A percentile compares a stretch with the other conserved stretches of the same genome.
These are phyloP conservation scores for Danaus melanippus DNA, from an alignment of 1,140 invertebrate species.

Conservation along the genomic window DNA sequence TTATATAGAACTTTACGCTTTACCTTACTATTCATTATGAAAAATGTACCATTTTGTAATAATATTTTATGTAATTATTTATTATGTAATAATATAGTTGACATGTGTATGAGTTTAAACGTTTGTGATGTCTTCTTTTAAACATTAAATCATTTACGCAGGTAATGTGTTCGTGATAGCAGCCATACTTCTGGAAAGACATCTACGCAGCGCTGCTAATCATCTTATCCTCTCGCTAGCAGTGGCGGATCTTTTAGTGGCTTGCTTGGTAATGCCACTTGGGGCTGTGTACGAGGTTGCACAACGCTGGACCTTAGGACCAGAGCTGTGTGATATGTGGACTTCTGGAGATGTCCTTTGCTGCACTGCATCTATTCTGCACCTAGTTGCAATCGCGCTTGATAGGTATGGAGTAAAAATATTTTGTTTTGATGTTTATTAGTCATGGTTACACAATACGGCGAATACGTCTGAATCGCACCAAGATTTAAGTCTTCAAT, in stretches of 20 bases:
- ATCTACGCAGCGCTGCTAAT: conserved; percentile 89
- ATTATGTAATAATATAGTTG: too few relatives aligned
- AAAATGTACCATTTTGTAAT: too few relatives aligned
- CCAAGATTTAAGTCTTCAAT: too few relatives aligned
- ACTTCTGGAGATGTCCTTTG: conserved; percentile 92
- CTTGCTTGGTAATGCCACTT: conserved; percentile 88
- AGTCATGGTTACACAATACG: background rate
- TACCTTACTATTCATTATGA: too few relatives aligned
- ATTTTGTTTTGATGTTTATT: too few relatives aligned
- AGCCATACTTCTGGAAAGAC: conserved; percentile 91
- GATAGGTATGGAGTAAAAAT: conserved; percentile 78
- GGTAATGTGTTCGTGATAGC: conserved; percentile 96
- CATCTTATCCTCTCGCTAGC: conserved; percentile 90
- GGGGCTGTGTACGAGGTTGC: conserved; percentile 83
- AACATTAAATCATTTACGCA: conserved; percentile 45
- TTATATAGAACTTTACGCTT: too few relatives aligned
- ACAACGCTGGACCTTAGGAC: conserved; percentile 85
- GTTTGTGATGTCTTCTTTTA: too few relatives aligned
- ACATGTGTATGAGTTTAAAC: too few relatives aligned
- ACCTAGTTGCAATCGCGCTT: conserved; percentile 95
- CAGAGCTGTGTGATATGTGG: conserved; percentile 94
- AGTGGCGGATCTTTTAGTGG: conserved; percentile 89
- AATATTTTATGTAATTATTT: too few relatives aligned
- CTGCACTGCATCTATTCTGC: conserved; percentile 94
- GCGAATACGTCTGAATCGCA: too few relatives aligned